Percentiles rank a stretch among this genome's conserved stretches.
phyloP scores from a whole-genome alignment of 2,888 invertebrate genomes.

The Eulithis testata region DNA sequence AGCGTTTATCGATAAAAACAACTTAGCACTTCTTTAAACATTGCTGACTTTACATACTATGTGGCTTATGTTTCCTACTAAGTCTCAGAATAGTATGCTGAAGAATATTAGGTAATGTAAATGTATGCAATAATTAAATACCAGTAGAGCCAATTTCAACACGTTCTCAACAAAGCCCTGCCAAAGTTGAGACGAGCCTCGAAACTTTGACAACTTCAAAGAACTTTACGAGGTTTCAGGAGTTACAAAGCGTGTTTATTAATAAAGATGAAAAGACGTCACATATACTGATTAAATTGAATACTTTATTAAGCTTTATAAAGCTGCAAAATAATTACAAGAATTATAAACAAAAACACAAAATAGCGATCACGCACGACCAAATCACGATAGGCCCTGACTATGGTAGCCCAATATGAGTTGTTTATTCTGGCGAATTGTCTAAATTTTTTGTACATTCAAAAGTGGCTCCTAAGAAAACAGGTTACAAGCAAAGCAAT shows the following conservation, averaged over 20 bases:
- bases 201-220: slow-evolving; percentile 20
- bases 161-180: slow-evolving; percentile 21
- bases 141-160: slow-evolving; percentile 3
- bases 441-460: not conserved
- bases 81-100: not conserved
- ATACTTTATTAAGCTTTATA: not conserved
- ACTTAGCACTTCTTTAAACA: too few relatives aligned
- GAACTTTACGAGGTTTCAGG: slow-evolving; percentile 16
- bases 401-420: too few relatives aligned
- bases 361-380: too few relatives aligned
- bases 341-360: too few relatives aligned
- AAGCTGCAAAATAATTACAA: not conserved
- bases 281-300: slow-evolving; percentile 1
- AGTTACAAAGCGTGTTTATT: slow-evolving; percentile 14
- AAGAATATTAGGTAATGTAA: not conserved
- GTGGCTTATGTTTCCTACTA: too few relatives aligned
- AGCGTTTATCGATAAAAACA: too few relatives aligned
- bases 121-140: slow-evolving; percentile 1
- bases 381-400: too few relatives aligned
- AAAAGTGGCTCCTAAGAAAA: not conserved
- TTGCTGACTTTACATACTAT: too few relatives aligned
- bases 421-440: not conserved
- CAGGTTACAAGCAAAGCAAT: too few relatives aligned
- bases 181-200: slow-evolving; percentile 19
- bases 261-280: slow-evolving; percentile 8